Evolutionary conservation across 2,888 invertebrate species (phyloP), one percentile per base, ranked within the genome.

Genomic region (Ethmia dodecea): DNA sequence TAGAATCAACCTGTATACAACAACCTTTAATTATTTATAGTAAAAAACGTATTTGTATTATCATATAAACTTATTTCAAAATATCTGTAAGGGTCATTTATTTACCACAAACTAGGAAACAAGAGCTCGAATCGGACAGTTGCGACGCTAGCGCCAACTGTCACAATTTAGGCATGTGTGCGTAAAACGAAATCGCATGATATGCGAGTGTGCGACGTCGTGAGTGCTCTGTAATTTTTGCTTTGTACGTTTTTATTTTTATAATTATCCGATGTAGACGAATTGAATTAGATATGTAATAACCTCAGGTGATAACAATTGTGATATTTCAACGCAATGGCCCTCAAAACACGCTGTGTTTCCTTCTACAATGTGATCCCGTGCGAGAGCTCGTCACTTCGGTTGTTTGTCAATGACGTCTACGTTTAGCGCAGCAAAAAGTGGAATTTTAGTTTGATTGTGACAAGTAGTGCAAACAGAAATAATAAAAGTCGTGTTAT

Each of bases 391-490:
- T 81, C 80, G 77, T 80, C 83, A 79, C 80, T 84, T 78, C 65
- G 76, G 78, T 84, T 86, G 86, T 86, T 84, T 86, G 86, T 80
- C 83, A 84, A 80, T 86, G 86, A 86, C 86, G 86, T 84, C 79
- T 84, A 79, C 81, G 83, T 81, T 83, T 83, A 84, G 86, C 80
- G 80, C 77, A 79, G 80, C 79, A 71, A 84, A 83, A 81, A 84
- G 84, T 81, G 78, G 79, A 81, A 71, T 80, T 83, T 76, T 79
- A 76, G 72, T 78, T 81, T 76, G 74, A 81, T 81, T 76, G 81
- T 83, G 80, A 84, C 83, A 77, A 81, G 67, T 79, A 79, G 80
- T 86, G 83, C 65, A 75, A 81, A 74, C 66, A 64, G 69, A 77
- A 76, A 74, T 74, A 67, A 66, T 64, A 71, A 57, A 66, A 67